A percentile compares a stretch with the other conserved stretches of the same genome.
Conservation (phyloP, 2,797 vertebrate genomes). For the Gymnoscopelus microlampas region DNA sequence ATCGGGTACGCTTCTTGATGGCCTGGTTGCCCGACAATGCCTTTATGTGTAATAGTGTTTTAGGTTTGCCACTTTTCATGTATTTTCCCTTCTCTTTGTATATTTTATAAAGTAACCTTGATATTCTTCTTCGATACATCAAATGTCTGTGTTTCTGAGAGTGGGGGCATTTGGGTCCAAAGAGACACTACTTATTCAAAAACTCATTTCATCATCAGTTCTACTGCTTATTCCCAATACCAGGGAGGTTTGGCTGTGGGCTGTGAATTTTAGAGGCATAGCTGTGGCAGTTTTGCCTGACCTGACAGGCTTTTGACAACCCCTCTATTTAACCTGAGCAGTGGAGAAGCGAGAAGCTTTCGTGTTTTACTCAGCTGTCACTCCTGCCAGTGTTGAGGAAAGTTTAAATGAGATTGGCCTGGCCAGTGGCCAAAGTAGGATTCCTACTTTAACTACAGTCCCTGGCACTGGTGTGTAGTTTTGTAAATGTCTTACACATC, state of each 20-base stretch:
- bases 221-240: background rate
- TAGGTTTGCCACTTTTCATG: no score
- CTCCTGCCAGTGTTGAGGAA: constrained; percentile 56
- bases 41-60: no score
- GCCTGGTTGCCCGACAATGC: no score
- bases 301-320: constrained; percentile 52
- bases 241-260: background rate
- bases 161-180: constrained; percentile 66
- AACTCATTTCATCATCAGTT: constrained; percentile 58
- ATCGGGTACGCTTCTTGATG: no score
- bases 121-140: constrained; percentile 48
- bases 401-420: constrained; percentile 72
- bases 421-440: constrained; percentile 33
- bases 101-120: constrained; percentile 41
- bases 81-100: background rate
- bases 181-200: constrained; percentile 68
- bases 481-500: no score
- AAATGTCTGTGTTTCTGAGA: constrained; percentile 65
- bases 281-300: constrained; percentile 31
- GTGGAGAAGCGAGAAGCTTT: constrained; percentile 25
- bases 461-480: no score
- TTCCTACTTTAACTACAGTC: no score
- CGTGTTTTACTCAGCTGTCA: constrained; percentile 68
- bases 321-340: constrained; percentile 67
- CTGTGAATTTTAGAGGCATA: constrained; percentile 28